A percentile compares a stretch with the other conserved stretches of the same genome.
Conservation (phyloP, 2,888 invertebrate genomes). For the Tolmerus cingulatus region DNA sequence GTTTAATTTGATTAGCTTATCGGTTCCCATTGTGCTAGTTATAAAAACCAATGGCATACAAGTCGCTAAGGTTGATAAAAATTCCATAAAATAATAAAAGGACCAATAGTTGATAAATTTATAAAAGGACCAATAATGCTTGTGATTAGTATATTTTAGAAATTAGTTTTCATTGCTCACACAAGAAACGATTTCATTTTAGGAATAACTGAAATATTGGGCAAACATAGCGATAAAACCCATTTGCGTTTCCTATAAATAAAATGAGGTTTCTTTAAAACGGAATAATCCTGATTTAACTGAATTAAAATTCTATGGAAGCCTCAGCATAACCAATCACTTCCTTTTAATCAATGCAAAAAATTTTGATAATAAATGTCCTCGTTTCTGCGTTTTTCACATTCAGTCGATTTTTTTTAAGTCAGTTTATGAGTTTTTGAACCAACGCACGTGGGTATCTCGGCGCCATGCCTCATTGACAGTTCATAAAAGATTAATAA, state of each 20-base stretch:
- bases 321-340: not conserved
- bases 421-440: not conserved
- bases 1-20: no score
- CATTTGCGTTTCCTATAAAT: not conserved
- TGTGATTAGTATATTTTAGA: no score
- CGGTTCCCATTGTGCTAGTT: no score
- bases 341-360: not conserved
- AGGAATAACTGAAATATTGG: not conserved
- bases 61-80: no score
- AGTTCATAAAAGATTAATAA: slow-evolving; percentile 23
- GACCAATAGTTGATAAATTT: no score
- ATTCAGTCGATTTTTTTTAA: not conserved
- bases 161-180: no score
- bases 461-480: not conserved
- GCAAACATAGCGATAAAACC: not conserved
- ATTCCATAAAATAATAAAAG: no score
- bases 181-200: not conserved
- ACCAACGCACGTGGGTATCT: not conserved
- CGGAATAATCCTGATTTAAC: not conserved
- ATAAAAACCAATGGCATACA: no score
- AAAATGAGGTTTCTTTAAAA: not conserved
- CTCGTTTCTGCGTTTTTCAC: not conserved
- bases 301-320: not conserved
- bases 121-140: no score
- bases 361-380: not conserved